Conservation (phyloP, 1,140 invertebrate genomes). For the Drosophila pandora region DNA sequence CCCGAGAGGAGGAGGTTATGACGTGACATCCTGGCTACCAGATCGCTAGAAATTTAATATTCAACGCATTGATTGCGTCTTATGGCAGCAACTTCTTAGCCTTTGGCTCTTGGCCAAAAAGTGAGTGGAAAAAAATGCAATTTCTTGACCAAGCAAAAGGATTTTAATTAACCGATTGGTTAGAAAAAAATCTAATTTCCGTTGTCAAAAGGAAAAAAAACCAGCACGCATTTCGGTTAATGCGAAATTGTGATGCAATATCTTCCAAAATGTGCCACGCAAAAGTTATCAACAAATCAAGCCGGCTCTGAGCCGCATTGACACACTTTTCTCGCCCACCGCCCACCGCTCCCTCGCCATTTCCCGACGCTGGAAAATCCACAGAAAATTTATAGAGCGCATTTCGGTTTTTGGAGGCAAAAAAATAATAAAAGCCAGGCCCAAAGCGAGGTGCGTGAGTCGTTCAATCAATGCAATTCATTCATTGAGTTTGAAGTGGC, state of each 20-base stretch:
- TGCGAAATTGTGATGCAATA: constrained; percentile 39
- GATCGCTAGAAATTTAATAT: constrained; percentile 61
- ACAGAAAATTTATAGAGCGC: constrained; percentile 65
- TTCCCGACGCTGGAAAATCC: constrained; percentile 33
- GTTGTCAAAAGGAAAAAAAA: constrained; percentile 34
- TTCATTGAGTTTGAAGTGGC: constrained; percentile 70
- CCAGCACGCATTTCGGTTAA: constrained; percentile 15
- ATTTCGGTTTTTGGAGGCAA: constrained; percentile 17
- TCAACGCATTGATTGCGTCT: constrained; percentile 60
- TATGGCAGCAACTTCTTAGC: constrained; percentile 52
- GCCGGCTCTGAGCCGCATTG: constrained; percentile 45
- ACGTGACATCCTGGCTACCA: constrained; percentile 72
- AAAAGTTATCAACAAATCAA: constrained; percentile 74
- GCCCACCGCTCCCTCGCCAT: constrained; percentile 14
- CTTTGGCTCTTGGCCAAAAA: constrained; percentile 43
- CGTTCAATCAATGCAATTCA: constrained; percentile 79
- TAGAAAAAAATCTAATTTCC: constrained; percentile 70
- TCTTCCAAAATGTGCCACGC: constrained; percentile 52
- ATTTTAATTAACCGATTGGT: constrained; percentile 68
- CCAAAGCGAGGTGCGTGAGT: constrained; percentile 62
- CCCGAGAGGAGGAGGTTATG: constrained; percentile 42
- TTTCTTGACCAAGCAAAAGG: constrained; percentile 39
- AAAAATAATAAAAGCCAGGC: constrained; percentile 21
- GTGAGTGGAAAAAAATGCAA: constrained; percentile 47
- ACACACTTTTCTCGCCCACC: constrained; percentile 50